Evolutionary conservation across 2,113 vertebrate genomes (phyloP), one percentile per base, ranked within the genome.

Genomic region (Mastomys natalensis): DNA sequence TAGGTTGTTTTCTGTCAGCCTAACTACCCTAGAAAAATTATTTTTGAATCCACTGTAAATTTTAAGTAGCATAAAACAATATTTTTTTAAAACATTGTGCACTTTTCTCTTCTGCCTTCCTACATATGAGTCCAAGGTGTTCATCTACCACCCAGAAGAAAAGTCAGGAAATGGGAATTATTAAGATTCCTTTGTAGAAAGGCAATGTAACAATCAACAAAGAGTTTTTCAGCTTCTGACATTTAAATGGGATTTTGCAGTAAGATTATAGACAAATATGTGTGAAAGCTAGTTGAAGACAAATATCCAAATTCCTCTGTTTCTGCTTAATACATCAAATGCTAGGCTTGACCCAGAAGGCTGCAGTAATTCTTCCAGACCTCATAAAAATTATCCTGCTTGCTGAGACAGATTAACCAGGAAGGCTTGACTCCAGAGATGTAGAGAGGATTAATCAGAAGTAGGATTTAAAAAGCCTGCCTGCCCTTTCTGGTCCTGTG

Each of bases 171-270:
- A 76, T 93, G 37, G 81, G 34, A 95, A 90, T 60, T 68, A 82
- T 64, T 95, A 91, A 90, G 81, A 95, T 95, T 92, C 76, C 53
- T 60, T 58, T 88, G 60, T 82, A 94, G 64, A 64, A 87, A 96
- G 93, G 26, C 93, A 96, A 87, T 81, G 29, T 16, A 93, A 84
- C 2, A 45, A 85, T 34, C 80, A 93, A 96, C 91, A 96, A 95
- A 93, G 90, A 60, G 81, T 70, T 51, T 82, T 96, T 95, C 89
- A 84, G 90, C 97, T 95, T 90, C 88, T 97, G 96, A 97, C 96
- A 97, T 97, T 97, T 96, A 95, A 73, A 86, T 93, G 95, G 58
- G 58, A 95, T 97, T 97, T 94, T 95, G 53, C 80, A 93, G 66
- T 70, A 93, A 96, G 93, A 96, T 93, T 92, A 96, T 91, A 94